Base-by-base conservation (phyloP, 1,140 invertebrate genomes). In the Tetragnatha versicolor region DNA sequence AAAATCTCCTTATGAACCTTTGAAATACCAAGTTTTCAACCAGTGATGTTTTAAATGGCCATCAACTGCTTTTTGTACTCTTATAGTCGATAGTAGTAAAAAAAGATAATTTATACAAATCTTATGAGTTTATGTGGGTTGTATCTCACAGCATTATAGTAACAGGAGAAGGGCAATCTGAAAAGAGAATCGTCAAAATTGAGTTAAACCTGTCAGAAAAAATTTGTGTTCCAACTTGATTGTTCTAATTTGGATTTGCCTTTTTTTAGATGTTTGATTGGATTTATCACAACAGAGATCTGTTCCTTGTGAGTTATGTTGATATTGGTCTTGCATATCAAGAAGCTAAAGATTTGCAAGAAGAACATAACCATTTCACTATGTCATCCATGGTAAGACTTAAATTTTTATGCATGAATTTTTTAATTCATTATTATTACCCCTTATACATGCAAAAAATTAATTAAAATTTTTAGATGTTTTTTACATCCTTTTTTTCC, bases 321-420 rank as follows among this genome's bases (percentile, higher is more conserved):
- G 95, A 98, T 86, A 98, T 99, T 81, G 97, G 97, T 10, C 91
- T 93, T 77, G 95, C 94, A 25, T 96, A 95, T 86, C 91, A 95
- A 81, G 89, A 95, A 81, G 95, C 96, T 20, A 95, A 97, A 85
- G 92, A 93, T 81, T 87, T 98, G 61, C 94, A 98, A 88, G 94
- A 96, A 84, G 94, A 98, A 84, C 97, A 98, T 86, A 94, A 95
- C 81, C 93, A 96, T 85, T 98, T 98, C 85, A 94, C 95, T 0
- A 93, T 94, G 83, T 95, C 94, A 81, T 96, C 91, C 68, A 96
- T 93, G 94, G 90, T 91, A 86, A 84, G 84, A 3, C n/a, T 63
- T 14, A 58, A 53, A 53, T 83, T 51, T 10, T n/a, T n/a, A n/a
- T n/a, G n/a, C n/a, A n/a, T n/a, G n/a, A n/a, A n/a, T n/a, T n/a